Percentiles rank a stretch among this genome's conserved stretches.
Evolutionary conservation across 2,888 invertebrate species (phyloP).

Genomic region (Tenthredo mesomela): DNA sequence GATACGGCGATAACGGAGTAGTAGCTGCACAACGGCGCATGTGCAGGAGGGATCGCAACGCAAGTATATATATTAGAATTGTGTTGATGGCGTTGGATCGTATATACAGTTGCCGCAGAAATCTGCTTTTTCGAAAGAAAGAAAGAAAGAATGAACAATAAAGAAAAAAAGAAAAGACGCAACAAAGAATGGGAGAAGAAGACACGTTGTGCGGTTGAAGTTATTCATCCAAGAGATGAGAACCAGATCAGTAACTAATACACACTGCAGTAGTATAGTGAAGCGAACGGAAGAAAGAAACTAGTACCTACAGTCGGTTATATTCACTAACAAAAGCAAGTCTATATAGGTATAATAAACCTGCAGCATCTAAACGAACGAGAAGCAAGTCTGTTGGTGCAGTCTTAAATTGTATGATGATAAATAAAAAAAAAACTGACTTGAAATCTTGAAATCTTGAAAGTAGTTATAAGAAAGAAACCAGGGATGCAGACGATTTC

Average conservation of each 20-base stretch:
- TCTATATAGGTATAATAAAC: slow-evolving; percentile 1
- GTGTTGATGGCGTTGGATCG: not conserved
- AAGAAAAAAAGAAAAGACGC: not conserved
- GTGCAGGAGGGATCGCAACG: slow-evolving; percentile 2
- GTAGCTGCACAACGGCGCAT: slow-evolving; percentile 36
- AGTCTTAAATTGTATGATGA: not conserved
- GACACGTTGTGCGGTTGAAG: not conserved
- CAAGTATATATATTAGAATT: not conserved
- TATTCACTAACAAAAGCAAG: not conserved
- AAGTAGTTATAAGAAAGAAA: slow-evolving; percentile 2
- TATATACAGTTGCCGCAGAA: not conserved
- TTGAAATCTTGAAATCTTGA: slow-evolving; percentile 3
- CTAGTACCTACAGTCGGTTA: not conserved
- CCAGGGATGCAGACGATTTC: not conserved
- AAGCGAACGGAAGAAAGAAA: not conserved
- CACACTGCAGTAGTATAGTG: not conserved
- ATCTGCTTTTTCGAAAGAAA: not conserved
- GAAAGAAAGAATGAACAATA: not conserved
- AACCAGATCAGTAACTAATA: slow-evolving; percentile 3
- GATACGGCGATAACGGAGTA: slow-evolving; percentile 51
- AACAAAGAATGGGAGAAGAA: not conserved
- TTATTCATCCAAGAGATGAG: slow-evolving; percentile 3
- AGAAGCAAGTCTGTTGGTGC: not conserved
- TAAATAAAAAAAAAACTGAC: too few relatives aligned
- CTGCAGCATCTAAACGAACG: not conserved